These are phyloP conservation scores for Mesoclemmys tuberculata DNA, from an alignment of 2,113 vertebrate genomes.

Conservation along the genomic window DNA sequence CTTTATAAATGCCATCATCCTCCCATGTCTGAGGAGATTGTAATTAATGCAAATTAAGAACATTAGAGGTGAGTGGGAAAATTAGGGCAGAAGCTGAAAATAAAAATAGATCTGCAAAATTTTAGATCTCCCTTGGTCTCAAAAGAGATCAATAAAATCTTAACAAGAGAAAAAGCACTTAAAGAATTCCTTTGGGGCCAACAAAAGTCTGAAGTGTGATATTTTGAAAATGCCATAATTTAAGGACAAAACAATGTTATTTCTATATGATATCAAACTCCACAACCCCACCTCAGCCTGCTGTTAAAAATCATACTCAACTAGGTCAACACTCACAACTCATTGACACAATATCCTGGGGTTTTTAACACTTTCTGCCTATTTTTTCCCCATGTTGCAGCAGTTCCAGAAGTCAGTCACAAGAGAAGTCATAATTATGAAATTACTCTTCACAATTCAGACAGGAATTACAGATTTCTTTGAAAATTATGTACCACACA, in stretches of 20 bases:
- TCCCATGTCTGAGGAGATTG: slow-evolving; percentile 24
- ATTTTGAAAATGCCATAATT: slow-evolving; percentile 54
- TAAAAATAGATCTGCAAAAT: slow-evolving; percentile 66
- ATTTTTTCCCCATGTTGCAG: slow-evolving; percentile 26
- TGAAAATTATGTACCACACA: slow-evolving; percentile 29
- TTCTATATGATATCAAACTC: slow-evolving; percentile 44
- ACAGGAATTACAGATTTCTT: slow-evolving; percentile 12
- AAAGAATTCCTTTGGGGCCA: slow-evolving; percentile 19
- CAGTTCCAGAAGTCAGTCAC: slow-evolving; percentile 16
- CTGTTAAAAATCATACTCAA: slow-evolving; percentile 39
- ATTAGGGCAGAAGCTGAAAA: slow-evolving; percentile 50
- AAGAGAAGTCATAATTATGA: background rate
- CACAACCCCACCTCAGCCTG: background rate
- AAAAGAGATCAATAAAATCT: slow-evolving; percentile 58
- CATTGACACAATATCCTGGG: slow-evolving; percentile 8
- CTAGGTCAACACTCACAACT: slow-evolving; percentile 2
- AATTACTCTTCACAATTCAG: slow-evolving; percentile 36
- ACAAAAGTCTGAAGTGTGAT: slow-evolving; percentile 46
- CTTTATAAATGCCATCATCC: slow-evolving; percentile 50
- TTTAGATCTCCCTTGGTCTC: slow-evolving; percentile 29
- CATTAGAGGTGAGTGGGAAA: slow-evolving; percentile 54
- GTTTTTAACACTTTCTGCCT: slow-evolving; percentile 32
- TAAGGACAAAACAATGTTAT: slow-evolving; percentile 41
- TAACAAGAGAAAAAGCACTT: slow-evolving; percentile 35
- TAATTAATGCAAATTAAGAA: slow-evolving; percentile 62